Base-by-base conservation (phyloP, 2,888 invertebrate genomes). In the Spodoptera exigua region DNA sequence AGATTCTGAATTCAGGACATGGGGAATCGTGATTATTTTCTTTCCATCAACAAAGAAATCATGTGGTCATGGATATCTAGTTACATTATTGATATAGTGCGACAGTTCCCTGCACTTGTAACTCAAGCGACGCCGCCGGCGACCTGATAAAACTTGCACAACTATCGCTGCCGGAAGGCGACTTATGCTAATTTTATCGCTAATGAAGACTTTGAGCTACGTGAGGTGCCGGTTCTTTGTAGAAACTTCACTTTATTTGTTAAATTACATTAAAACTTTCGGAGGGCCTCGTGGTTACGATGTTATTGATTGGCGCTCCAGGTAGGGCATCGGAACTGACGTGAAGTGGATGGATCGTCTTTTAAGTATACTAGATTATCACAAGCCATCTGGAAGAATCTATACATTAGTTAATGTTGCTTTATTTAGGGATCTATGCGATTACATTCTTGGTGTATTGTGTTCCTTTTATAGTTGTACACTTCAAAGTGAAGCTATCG, bases 171-270 rank as follows among this genome's bases (percentile, higher is more conserved):
- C 60, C 64, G 72, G 76, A 81, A 79, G 58, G 61, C 66, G 66
- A 68, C 71, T 69, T 74, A 77, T 78, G 81, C 70, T 65, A 80
- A 81, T 80, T 70, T 74, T 74, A 79, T 68, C 62, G 70, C 71
- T 74, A 80, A 80, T 74, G 69, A 75, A 79, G 73, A 70, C 74
- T 70, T 59, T 56, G 61, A 61, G 45, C 65, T 71, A 53, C 47
- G 44, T 62, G 64, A 70, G 46, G 35, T 65, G 63, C 61, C 55
- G 58, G 61, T 67, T 56, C 51, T 63, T 68, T 66, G 48, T 46
- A 37, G 52, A 57, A 58, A 54, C 35, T n/a, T 41, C 37, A 41
- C 14, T 35, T 59, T 51, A 60, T 47, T 46, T 49, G 17, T 57
- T 53, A 44, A 51, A 48, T 1, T 2, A 12, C 16, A 34, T 56